phyloP scores from a whole-genome alignment of 1,140 invertebrate genomes.

The Plectrocnemia conspersa region DNA sequence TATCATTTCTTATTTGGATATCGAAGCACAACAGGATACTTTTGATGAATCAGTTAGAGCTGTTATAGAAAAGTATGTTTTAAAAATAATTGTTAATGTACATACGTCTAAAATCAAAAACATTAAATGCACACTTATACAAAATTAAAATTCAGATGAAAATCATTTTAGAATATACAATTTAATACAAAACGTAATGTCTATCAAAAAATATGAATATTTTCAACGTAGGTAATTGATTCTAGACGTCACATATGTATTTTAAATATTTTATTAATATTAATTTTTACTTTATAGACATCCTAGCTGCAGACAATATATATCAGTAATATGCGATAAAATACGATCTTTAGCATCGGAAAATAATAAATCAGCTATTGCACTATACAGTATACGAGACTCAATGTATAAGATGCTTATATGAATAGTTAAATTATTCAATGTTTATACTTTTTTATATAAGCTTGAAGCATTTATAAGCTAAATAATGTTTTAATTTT shows the following conservation, averaged over 20 bases:
- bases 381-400: conserved; percentile 54
- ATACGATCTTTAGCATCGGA: conserved; percentile 52
- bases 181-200: not conserved
- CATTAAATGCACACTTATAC: too few relatives aligned
- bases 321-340: conserved; percentile 56
- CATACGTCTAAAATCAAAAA: conserved; percentile 19
- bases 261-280: conserved; percentile 9
- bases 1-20: conserved; percentile 54
- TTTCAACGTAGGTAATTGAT: too few relatives aligned
- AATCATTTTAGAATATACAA: not conserved
- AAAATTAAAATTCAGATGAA: conserved; percentile 11
- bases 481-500: not conserved
- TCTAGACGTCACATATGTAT: too few relatives aligned
- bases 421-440: conserved; percentile 17
- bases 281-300: conserved; percentile 49
- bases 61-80: conserved; percentile 58
- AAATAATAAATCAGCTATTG: conserved; percentile 51
- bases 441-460: too few relatives aligned
- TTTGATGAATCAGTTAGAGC: conserved; percentile 51
- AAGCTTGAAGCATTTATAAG: too few relatives aligned
- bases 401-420: conserved; percentile 38
- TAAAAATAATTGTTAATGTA: not conserved
- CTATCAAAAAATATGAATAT: too few relatives aligned
- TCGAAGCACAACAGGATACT: conserved; percentile 53
- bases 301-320: conserved; percentile 54